Evolutionary conservation across 1,140 invertebrate genomes (phyloP).

Genomic region (Zaprionus kolodkinae): DNA sequence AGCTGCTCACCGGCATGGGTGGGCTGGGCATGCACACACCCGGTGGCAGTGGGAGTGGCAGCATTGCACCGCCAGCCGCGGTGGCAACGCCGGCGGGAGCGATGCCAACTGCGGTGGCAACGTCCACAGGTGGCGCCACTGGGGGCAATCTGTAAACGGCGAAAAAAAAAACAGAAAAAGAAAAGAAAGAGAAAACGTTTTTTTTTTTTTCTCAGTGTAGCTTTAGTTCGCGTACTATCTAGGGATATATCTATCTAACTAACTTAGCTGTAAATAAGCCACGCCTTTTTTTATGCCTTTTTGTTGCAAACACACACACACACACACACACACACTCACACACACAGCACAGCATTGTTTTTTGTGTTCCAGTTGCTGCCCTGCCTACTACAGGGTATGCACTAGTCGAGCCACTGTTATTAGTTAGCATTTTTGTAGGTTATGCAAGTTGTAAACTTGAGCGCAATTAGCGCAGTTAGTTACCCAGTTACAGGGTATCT

Average conservation of each 20-base stretch:
- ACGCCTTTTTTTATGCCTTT: slow-evolving; percentile 31
- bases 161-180: slow-evolving; percentile 32
- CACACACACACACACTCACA: slow-evolving; percentile 1
- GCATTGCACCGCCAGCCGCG: background rate
- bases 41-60: slow-evolving; percentile 1
- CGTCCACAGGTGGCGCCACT: background rate
- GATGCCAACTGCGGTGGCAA: background rate
- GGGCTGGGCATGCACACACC: slow-evolving; percentile 24
- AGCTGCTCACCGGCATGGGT: slow-evolving; percentile 61
- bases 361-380: slow-evolving; percentile 4
- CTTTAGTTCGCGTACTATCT: background rate
- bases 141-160: background rate
- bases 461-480: background rate
- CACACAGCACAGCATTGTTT: slow-evolving; percentile 21
- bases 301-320: slow-evolving; percentile 21
- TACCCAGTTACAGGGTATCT: background rate
- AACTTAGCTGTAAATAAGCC: slow-evolving; percentile 16
- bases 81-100: too few species aligned
- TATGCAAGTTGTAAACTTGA: slow-evolving; percentile 5
- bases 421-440: background rate
- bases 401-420: slow-evolving; percentile 14
- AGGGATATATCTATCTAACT: background rate
- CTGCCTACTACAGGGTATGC: slow-evolving; percentile 22
- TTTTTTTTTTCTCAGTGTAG: slow-evolving; percentile 2
- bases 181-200: background rate